Conservation (phyloP, 2,113 vertebrate species). For the Eclectus roratus region DNA sequence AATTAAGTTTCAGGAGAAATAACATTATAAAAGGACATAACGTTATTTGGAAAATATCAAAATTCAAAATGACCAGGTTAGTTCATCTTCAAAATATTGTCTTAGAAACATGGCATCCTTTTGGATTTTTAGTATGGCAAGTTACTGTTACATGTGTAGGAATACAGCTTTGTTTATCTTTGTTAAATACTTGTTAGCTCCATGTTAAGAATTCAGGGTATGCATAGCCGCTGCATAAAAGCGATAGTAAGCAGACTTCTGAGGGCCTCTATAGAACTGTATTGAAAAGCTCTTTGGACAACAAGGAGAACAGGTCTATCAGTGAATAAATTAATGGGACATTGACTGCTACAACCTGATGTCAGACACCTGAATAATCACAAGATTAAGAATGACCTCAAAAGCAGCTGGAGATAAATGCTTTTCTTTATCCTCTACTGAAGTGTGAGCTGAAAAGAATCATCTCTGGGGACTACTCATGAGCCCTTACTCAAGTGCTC, state of each 20-base stretch:
- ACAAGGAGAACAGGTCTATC: neutral
- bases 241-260: neutral
- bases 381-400: neutral
- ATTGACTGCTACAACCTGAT: neutral
- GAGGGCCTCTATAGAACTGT: neutral
- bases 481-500: neutral
- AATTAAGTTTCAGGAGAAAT: neutral
- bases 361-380: neutral
- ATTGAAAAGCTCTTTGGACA: neutral
- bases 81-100: neutral
- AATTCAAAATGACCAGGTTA: neutral
- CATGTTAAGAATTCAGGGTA: neutral
- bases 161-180: neutral
- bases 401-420: neutral
- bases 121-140: neutral
- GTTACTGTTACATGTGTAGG: neutral
- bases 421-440: neutral
- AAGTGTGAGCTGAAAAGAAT: neutral
- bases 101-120: neutral
- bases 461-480: neutral
- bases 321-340: neutral
- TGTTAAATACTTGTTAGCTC: neutral
- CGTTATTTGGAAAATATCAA: neutral
- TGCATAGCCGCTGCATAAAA: neutral
- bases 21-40: neutral